Evolutionary conservation across 1,140 invertebrate genomes (phyloP).

Genomic region (Tetranychus cinnabarinus): DNA sequence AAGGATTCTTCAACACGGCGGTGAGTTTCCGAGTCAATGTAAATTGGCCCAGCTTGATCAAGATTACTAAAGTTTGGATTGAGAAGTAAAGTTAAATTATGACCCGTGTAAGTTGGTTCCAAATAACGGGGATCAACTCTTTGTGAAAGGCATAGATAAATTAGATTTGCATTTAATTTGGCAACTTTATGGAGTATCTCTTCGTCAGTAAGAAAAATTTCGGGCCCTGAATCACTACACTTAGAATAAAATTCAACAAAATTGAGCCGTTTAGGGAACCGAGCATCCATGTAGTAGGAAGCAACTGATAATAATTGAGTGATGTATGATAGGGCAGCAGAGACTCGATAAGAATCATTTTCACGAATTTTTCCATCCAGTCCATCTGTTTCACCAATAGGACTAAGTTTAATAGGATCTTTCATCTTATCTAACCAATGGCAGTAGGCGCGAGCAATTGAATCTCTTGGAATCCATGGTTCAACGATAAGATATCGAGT

Average conservation of each 20-base stretch:
- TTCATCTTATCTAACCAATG: not conserved
- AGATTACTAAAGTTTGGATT: not conserved
- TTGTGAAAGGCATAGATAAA: slow-evolving; percentile 55
- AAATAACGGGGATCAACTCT: slow-evolving; percentile 27
- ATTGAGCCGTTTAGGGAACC: slow-evolving; percentile 43
- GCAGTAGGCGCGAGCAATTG: not conserved
- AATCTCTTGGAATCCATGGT: slow-evolving; percentile 3
- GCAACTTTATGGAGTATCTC: slow-evolving; percentile 47
- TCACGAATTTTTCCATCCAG: not conserved
- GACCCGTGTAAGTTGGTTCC: not conserved
- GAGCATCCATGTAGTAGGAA: slow-evolving; percentile 43
- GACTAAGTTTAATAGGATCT: not conserved
- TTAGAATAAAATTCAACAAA: slow-evolving; percentile 9
- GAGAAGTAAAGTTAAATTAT: not conserved
- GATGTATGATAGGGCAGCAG: slow-evolving; percentile 37
- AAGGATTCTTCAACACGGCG: not conserved
- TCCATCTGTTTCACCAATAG: not conserved
- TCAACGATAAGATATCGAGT: slow-evolving; percentile 5
- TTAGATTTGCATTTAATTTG: slow-evolving; percentile 50
- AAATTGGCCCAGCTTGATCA: not conserved
- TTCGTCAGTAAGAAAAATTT: slow-evolving; percentile 36
- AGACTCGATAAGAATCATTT: slow-evolving; percentile 38
- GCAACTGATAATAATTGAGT: slow-evolving; percentile 51
- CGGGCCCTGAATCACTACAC: slow-evolving; percentile 38
- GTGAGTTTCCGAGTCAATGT: not conserved